Percentiles rank a stretch among this genome's conserved stretches.
These are phyloP conservation scores for Muscicapa adusta DNA, from an alignment of 2,113 vertebrate genomes.

Conservation along the genomic window DNA sequence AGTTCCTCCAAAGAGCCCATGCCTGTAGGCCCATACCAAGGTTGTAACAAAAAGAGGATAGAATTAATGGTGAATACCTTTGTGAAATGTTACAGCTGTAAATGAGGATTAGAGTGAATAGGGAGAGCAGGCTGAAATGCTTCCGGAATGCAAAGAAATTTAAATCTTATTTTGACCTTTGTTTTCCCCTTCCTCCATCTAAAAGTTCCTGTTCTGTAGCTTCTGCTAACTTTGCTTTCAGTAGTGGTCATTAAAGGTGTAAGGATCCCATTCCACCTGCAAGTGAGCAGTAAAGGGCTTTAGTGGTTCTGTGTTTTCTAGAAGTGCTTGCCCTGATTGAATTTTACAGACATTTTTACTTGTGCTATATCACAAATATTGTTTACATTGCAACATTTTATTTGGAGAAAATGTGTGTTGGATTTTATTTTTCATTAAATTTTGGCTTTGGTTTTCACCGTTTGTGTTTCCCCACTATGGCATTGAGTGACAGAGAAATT, in stretches of 20 bases:
- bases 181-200: neutral
- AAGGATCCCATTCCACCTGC: neutral
- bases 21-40: neutral
- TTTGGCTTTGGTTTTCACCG: neutral
- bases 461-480: neutral
- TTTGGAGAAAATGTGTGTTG: neutral
- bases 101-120: neutral
- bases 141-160: neutral
- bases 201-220: neutral
- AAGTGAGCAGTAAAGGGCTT: neutral
- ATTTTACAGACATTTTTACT: neutral
- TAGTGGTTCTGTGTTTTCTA: neutral
- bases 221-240: neutral
- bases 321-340: neutral
- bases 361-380: neutral
- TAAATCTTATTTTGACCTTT: neutral
- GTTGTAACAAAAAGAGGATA: neutral
- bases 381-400: neutral
- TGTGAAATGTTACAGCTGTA: neutral
- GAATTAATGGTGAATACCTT: neutral
- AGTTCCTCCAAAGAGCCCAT: neutral
- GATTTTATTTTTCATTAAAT: neutral
- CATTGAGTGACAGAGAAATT: neutral
- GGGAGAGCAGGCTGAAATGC: neutral
- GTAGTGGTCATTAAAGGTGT: neutral